phyloP scores from a whole-genome alignment of 2,888 invertebrate genomes.

The Nomada lathburiana region DNA sequence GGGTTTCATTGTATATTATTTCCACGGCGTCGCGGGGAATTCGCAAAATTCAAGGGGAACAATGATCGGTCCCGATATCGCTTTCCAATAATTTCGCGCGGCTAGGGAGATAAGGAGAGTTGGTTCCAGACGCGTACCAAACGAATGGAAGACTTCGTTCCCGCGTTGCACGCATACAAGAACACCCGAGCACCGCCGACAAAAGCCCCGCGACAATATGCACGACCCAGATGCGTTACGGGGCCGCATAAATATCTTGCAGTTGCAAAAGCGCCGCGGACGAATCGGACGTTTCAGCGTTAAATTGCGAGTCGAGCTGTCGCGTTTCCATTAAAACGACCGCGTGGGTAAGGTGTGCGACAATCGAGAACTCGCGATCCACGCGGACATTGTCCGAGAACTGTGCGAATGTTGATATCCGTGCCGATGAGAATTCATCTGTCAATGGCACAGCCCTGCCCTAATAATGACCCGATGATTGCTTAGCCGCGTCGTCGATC shows the following conservation, averaged over 20 bases:
- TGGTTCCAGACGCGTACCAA: background rate
- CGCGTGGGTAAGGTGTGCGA: background rate
- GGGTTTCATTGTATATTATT: background rate
- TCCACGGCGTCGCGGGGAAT: background rate
- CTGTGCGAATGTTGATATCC: background rate
- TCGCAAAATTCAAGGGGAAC: slow-evolving; percentile 1
- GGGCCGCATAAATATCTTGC: slow-evolving; percentile 44
- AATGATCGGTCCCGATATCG: slow-evolving; percentile 30
- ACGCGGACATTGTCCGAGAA: background rate
- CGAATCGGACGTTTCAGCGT: slow-evolving; percentile 20
- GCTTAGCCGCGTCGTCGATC: background rate
- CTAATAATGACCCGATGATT: too few species aligned
- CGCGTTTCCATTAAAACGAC: slow-evolving; percentile 9
- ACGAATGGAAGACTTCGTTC: slow-evolving; percentile 5
- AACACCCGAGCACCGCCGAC: slow-evolving; percentile 15
- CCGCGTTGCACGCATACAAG: background rate
- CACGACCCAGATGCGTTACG: slow-evolving; percentile 14
- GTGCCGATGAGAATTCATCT: background rate
- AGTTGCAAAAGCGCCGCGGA: slow-evolving; percentile 13
- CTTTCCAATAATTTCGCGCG: slow-evolving; percentile 41
- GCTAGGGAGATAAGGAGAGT: slow-evolving; percentile 15
- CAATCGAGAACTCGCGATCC: background rate
- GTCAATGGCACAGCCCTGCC: too few species aligned
- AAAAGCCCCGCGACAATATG: slow-evolving; percentile 27
- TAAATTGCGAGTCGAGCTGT: slow-evolving; percentile 30